These are phyloP conservation scores for Carpatolechia fugitivella DNA, from an alignment of 2,888 invertebrate species.

Conservation along the genomic window DNA sequence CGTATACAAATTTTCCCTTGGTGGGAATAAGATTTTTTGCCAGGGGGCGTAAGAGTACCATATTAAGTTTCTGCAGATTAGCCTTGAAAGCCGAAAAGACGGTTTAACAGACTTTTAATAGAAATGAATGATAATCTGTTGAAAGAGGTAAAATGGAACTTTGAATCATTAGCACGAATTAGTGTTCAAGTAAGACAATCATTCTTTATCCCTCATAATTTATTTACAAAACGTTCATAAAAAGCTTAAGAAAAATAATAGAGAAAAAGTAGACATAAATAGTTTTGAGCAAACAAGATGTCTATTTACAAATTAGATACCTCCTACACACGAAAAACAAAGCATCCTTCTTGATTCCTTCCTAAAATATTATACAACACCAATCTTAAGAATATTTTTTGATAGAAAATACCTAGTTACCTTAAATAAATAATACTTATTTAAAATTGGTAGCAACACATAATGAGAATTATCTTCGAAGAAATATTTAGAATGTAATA, in stretches of 20 bases:
- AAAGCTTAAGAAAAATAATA: slow-evolving; percentile 31
- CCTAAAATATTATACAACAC: neutral
- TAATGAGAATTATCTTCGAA: too few species aligned
- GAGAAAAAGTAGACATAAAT: slow-evolving; percentile 26
- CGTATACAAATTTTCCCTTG: too few species aligned
- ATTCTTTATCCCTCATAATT: slow-evolving; percentile 39
- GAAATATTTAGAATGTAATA: too few species aligned
- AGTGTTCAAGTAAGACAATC: neutral
- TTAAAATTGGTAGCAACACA: neutral
- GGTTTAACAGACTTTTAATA: too few species aligned
- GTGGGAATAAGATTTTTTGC: too few species aligned
- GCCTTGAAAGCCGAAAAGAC: too few species aligned
- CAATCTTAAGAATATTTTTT: neutral
- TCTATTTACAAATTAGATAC: slow-evolving; percentile 2
- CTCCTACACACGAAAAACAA: neutral
- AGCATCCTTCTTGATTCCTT: neutral
- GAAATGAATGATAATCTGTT: too few species aligned
- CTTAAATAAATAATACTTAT: neutral
- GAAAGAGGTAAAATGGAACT: too few species aligned
- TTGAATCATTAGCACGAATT: too few species aligned
- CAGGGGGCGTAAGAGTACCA: too few species aligned
- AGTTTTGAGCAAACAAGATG: slow-evolving; percentile 41
- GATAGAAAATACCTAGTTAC: neutral
- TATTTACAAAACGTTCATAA: slow-evolving; percentile 54
- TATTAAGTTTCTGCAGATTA: too few species aligned